Conservation (phyloP, 2,113 vertebrate species). For the Chascanopsetta lugubris region DNA sequence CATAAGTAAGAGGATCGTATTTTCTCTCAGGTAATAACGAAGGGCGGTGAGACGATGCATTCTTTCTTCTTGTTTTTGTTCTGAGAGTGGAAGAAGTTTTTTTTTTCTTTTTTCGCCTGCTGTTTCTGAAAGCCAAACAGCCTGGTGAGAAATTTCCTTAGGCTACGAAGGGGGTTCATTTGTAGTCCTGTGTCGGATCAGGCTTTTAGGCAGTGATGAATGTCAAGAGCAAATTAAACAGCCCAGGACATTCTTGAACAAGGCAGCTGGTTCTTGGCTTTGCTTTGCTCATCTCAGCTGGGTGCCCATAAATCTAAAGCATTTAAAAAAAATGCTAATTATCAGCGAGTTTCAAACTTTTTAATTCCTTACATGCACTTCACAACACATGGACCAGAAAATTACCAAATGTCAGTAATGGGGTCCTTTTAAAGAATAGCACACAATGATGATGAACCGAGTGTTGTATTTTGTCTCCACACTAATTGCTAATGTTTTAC, state of each 20-base stretch:
- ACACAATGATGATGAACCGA: not conserved
- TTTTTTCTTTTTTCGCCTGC: slow-evolving; percentile 46
- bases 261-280: slow-evolving; percentile 38
- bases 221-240: slow-evolving; percentile 52
- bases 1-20: slow-evolving; percentile 10
- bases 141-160: slow-evolving; percentile 49
- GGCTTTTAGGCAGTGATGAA: slow-evolving; percentile 55
- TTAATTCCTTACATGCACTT: not conserved
- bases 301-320: slow-evolving; percentile 11
- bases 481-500: too few relatives aligned
- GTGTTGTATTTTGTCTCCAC: not conserved
- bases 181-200: slow-evolving; percentile 44
- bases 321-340: slow-evolving; percentile 27
- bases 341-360: slow-evolving; percentile 7
- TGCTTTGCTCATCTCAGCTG: slow-evolving; percentile 26
- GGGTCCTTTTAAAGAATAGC: slow-evolving; percentile 30
- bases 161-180: slow-evolving; percentile 40
- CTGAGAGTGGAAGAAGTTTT: too few relatives aligned
- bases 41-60: not conserved
- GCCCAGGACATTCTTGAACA: slow-evolving; percentile 29
- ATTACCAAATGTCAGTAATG: slow-evolving; percentile 7
- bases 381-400: slow-evolving; percentile 15
- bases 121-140: slow-evolving; percentile 47
- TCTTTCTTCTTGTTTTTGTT: not conserved
- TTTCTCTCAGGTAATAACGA: slow-evolving; percentile 10